Evolutionary conservation across 92 coral and sea anemone genomes (phyloP).

Genomic region (Actinostola sp.): DNA sequence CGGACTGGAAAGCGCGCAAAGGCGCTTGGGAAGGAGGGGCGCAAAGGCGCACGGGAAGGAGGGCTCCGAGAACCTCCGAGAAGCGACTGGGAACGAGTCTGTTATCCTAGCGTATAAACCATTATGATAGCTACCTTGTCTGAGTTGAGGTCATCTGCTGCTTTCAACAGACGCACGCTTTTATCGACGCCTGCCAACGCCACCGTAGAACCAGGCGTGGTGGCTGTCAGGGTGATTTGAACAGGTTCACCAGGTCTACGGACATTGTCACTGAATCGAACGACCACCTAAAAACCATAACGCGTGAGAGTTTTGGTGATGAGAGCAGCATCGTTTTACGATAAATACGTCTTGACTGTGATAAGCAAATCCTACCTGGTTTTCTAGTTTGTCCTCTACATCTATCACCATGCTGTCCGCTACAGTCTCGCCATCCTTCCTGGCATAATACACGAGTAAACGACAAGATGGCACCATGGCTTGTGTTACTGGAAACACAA

Average conservation of each 20-base stretch:
- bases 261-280: slow-evolving; percentile 66
- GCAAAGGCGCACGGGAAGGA: too few relatives aligned
- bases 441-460: slow-evolving; percentile 70
- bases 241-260: slow-evolving; percentile 91
- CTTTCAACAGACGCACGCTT: slow-evolving; percentile 80
- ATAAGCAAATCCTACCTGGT: slow-evolving; percentile 71
- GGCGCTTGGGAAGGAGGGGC: too few relatives aligned
- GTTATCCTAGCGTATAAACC: too few relatives aligned
- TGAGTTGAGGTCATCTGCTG: slow-evolving; percentile 75
- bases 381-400: slow-evolving; percentile 79
- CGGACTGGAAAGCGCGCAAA: too few relatives aligned
- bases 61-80: too few relatives aligned
- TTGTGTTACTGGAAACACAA: slow-evolving; percentile 73
- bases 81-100: too few relatives aligned
- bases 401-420: slow-evolving; percentile 80
- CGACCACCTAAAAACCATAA: slow-evolving; percentile 48
- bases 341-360: too few relatives aligned
- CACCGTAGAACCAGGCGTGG: slow-evolving; percentile 89
- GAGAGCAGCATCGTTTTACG: background rate
- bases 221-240: slow-evolving; percentile 67
- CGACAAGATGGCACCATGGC: slow-evolving; percentile 89
- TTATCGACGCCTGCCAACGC: slow-evolving; percentile 94
- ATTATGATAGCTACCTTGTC: slow-evolving; percentile 74
- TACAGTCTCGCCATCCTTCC: slow-evolving; percentile 76
- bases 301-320: too few relatives aligned